phyloP scores from a whole-genome alignment of 2,797 vertebrate species.

The Echeneis naucrates region DNA sequence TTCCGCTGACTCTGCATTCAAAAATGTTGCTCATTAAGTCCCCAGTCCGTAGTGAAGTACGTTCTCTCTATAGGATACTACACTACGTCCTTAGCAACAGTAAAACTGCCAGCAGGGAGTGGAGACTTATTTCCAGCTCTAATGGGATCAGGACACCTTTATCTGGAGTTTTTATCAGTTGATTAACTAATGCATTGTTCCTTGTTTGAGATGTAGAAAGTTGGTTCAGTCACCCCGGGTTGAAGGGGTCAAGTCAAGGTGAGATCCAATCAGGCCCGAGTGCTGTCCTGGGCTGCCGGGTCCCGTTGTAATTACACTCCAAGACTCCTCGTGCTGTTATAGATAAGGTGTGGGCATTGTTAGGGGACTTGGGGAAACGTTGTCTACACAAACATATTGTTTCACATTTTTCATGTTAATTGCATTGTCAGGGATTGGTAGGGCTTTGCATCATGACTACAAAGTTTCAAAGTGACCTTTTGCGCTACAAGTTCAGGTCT shows the following conservation, averaged over 20 bases:
- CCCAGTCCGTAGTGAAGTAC: conserved; percentile 33
- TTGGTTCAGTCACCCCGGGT: conserved; percentile 70
- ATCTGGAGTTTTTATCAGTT: conserved; percentile 84
- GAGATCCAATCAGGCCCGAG: conserved; percentile 83
- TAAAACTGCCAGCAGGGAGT: conserved; percentile 67
- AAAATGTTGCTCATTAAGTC: conserved; percentile 68
- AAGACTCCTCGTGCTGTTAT: conserved; percentile 59
- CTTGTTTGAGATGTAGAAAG: conserved; percentile 58
- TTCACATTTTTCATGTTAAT: conserved; percentile 83
- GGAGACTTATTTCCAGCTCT: conserved; percentile 78
- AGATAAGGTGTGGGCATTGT: conserved; percentile 74
- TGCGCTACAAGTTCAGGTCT: conserved; percentile 9
- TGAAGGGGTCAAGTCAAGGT: conserved; percentile 82
- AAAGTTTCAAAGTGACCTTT: conserved; percentile 73
- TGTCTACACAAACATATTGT: conserved; percentile 66
- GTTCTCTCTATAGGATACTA: conserved; percentile 33
- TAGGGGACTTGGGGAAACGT: conserved; percentile 56
- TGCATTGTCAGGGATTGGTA: conserved; percentile 73
- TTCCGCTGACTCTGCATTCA: conserved; percentile 63
- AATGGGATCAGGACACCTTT: conserved; percentile 82
- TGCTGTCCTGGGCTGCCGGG: conserved; percentile 56
- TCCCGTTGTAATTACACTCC: conserved; percentile 78
- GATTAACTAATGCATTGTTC: conserved; percentile 83
- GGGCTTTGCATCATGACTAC: conserved; percentile 61
- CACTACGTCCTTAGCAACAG: conserved; percentile 62